phyloP scores from a whole-genome alignment of 2,888 invertebrate genomes.

The Endotricha flammealis region DNA sequence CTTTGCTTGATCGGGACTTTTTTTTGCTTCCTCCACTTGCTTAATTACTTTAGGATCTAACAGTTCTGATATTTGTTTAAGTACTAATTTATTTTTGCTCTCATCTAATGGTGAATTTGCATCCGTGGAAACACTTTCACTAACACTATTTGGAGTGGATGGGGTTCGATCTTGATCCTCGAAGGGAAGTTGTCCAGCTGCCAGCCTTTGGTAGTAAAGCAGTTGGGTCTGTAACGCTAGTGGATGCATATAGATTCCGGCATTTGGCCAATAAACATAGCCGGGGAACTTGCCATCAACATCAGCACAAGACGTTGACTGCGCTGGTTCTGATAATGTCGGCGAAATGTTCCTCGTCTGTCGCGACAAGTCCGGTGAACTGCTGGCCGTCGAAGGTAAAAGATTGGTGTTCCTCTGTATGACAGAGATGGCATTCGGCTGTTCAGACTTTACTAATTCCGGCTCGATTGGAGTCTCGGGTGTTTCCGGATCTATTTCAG shows the following conservation, averaged over 20 bases:
- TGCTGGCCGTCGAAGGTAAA: conserved; percentile 54
- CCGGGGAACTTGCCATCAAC: conserved; percentile 62
- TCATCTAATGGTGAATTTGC: conserved; percentile 62
- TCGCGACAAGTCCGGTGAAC: conserved; percentile 61
- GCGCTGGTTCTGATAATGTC: conserved; percentile 60
- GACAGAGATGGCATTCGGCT: conserved; percentile 66
- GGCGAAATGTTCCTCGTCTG: conserved; percentile 47
- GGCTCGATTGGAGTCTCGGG: conserved; percentile 45
- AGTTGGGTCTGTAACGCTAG: conserved; percentile 84
- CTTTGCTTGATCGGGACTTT: conserved; percentile 52
- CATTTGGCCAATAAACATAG: conserved; percentile 84
- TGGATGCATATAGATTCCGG: conserved; percentile 85
- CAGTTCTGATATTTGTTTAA: conserved; percentile 68
- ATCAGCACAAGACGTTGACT: conserved; percentile 50
- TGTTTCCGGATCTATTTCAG: conserved; percentile 73
- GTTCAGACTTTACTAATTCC: conserved; percentile 61
- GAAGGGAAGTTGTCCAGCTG: conserved; percentile 72
- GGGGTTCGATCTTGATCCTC: conserved; percentile 48
- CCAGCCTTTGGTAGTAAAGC: conserved; percentile 85
- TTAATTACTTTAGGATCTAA: conserved; percentile 67
- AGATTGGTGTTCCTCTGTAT: conserved; percentile 65
- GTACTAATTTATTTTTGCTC: conserved; percentile 57
- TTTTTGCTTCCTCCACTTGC: conserved; percentile 49
- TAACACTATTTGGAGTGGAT: conserved; percentile 48
- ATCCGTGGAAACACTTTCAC: conserved; percentile 39